Evolutionary conservation across 2,888 invertebrate species (phyloP).

Genomic region (Epirrhoe tristata): DNA sequence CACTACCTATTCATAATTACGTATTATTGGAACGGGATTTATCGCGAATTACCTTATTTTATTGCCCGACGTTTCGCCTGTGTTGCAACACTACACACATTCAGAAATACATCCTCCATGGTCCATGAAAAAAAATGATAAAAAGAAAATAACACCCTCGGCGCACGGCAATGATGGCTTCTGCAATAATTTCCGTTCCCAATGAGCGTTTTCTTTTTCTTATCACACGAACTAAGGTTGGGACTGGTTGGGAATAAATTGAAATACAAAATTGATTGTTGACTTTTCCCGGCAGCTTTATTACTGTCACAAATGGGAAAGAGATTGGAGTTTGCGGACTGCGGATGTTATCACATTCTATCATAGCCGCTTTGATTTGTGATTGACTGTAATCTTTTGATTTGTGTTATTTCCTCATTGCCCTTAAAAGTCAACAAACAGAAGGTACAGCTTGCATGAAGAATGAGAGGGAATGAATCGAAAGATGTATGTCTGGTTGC

Average conservation of each 20-base stretch:
- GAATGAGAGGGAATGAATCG: too few relatives aligned
- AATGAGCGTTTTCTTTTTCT: constrained; percentile 85
- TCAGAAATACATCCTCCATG: neutral
- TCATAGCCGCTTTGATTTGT: constrained; percentile 55
- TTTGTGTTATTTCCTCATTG: constrained; percentile 1
- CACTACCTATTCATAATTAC: too few relatives aligned
- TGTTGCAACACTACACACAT: too few relatives aligned
- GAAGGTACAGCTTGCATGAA: too few relatives aligned
- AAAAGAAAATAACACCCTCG: constrained; percentile 49
- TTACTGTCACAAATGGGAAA: constrained; percentile 84
- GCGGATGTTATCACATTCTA: constrained; percentile 55
- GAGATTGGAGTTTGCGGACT: constrained; percentile 83
- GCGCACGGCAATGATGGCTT: constrained; percentile 82
- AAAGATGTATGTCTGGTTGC: too few relatives aligned
- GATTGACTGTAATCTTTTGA: constrained; percentile 46
- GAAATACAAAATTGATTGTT: constrained; percentile 86
- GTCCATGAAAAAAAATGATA: constrained; percentile 54
- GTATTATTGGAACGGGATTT: too few relatives aligned
- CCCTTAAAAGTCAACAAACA: neutral
- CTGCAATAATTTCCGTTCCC: constrained; percentile 86
- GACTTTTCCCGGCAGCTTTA: constrained; percentile 84
- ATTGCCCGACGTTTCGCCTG: too few relatives aligned
- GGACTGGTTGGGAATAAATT: constrained; percentile 85
- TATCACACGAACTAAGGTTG: constrained; percentile 84
- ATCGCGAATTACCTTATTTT: too few relatives aligned